Evolutionary conservation across 2,888 invertebrate species (phyloP).

Genomic region (Dermolepida albohirtum): DNA sequence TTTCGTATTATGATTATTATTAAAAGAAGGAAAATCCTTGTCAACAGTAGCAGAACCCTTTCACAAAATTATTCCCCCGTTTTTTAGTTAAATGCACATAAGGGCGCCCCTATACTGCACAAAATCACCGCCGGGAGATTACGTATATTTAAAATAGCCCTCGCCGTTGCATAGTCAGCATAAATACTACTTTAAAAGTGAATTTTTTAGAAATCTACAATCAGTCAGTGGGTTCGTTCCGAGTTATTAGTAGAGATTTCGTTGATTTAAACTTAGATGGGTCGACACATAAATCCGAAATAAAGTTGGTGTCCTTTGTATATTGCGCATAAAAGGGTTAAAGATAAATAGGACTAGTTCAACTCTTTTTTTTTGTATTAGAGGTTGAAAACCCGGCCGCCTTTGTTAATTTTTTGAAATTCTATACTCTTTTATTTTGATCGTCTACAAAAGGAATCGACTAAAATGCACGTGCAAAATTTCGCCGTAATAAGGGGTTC

Average conservation of each 20-base stretch:
- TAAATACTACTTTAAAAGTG: constrained; percentile 53
- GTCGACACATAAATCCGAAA: neutral
- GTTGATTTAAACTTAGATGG: neutral
- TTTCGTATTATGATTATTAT: constrained; percentile 4
- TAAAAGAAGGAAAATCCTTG: constrained; percentile 4
- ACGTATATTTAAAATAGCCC: constrained; percentile 55
- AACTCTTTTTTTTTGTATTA: constrained; percentile 17
- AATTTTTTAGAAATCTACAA: constrained; percentile 31
- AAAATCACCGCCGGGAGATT: constrained; percentile 45
- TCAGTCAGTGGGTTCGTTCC: neutral
- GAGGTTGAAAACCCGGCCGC: constrained; percentile 4
- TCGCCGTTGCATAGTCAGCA: constrained; percentile 46
- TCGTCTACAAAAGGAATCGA: constrained; percentile 32
- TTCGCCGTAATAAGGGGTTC: neutral
- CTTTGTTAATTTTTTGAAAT: constrained; percentile 48
- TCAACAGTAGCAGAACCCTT: neutral
- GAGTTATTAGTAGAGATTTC: neutral
- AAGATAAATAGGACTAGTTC: constrained; percentile 36
- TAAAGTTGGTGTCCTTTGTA: constrained; percentile 29
- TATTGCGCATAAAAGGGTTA: constrained; percentile 27
- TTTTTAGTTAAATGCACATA: constrained; percentile 38
- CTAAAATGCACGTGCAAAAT: constrained; percentile 42
- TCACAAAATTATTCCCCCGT: constrained; percentile 9
- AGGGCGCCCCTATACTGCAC: constrained; percentile 50
- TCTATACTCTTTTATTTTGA: constrained; percentile 53